Evolutionary conservation across 2,113 vertebrate genomes (phyloP), one percentile per base, ranked within the genome.

Genomic region (Alligator mississippiensis): DNA sequence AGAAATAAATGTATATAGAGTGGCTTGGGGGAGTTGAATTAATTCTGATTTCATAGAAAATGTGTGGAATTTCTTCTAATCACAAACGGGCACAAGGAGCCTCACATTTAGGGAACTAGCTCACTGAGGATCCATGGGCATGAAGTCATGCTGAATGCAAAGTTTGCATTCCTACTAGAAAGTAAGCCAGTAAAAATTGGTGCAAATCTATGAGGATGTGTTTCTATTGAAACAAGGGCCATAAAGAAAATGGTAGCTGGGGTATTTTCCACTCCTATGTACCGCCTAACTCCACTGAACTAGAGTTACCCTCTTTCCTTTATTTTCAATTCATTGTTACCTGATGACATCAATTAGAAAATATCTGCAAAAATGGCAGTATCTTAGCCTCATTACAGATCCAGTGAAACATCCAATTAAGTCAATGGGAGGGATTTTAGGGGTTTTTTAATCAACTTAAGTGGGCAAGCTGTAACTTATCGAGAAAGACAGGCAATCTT

Each of bases 21-120:
- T 30, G 75, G 47, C 57, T 95, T 95, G 87, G 55, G 18, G 90
- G 95, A 96, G 95, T 82, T 79, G 86, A 78, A 93, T 93, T 90
- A 92, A 84, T 68, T 68, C 64, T 68, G 64, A 68, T 34, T 34
- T 34, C 28, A 21, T 22, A 82, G 88, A 57, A 72, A 80, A 34
- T 47, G 47, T 75, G 68, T 85, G 89, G 28, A 79, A 9, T 95
- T 94, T 77, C 89, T 66, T 76, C 88, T 79, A 95, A 94, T 80
- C 80, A 59, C 89, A 94, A 92, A 92, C 9, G 88, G 89, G 77
- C 59, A 87, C 89, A 19, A 70, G 19, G 34, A 70, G 30, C 88
- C 38, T 64, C 87, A 55, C 22, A 75, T n/a, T 9, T 6, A 61
- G 62, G 55, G 85, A 91, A 93, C 70, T 22, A 30, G 0, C 1